phyloP scores from a whole-genome alignment of 2,888 invertebrate genomes.

The Spisula subtruncata region DNA sequence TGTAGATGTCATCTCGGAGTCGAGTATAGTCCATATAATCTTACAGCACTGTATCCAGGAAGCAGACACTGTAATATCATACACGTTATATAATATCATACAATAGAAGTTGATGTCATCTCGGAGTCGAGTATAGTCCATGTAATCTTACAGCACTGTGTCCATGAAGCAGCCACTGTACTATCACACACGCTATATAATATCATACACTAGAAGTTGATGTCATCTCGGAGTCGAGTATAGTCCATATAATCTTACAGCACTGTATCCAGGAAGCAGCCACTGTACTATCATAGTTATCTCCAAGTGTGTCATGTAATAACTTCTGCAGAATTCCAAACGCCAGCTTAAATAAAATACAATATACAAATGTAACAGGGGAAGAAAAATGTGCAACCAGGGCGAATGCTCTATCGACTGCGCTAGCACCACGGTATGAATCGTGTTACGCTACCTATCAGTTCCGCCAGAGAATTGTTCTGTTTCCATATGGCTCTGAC shows the following conservation, averaged over 20 bases:
- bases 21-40: background rate
- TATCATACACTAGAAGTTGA: background rate
- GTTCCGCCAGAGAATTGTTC: no score
- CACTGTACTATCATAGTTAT: background rate
- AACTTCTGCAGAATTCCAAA: background rate
- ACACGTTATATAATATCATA: background rate
- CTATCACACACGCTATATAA: no score
- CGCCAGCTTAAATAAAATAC: background rate
- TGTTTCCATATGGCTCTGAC: no score
- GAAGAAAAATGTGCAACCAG: no score
- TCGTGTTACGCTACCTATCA: no score
- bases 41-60: constrained; percentile 1
- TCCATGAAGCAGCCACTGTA: no score
- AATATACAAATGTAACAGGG: no score
- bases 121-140: no score
- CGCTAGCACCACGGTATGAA: no score
- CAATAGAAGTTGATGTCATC: no score
- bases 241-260: constrained; percentile 1
- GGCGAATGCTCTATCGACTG: no score
- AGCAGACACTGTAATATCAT: background rate
- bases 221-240: background rate
- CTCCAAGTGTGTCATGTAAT: background rate
- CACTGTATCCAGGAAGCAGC: background rate
- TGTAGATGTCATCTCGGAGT: background rate
- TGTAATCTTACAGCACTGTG: background rate